Percentiles rank a stretch among this genome's conserved stretches.
phyloP scores from a whole-genome alignment of 2,113 vertebrate genomes.

The Malurus elegans region DNA sequence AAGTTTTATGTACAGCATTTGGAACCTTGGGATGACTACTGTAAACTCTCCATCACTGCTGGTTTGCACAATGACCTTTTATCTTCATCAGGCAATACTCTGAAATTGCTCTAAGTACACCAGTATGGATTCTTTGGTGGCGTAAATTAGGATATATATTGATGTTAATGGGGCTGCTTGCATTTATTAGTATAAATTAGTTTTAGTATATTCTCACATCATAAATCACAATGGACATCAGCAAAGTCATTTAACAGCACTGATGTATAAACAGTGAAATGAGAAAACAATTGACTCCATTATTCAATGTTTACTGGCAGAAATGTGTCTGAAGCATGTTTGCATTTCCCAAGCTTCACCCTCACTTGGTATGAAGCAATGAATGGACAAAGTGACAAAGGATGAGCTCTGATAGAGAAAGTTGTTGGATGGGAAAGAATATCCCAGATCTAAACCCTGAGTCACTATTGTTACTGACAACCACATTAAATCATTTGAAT shows the following conservation, averaged over 20 bases:
- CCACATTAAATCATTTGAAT: background rate
- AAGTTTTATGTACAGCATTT: constrained; percentile 29
- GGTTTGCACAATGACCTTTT: constrained; percentile 27
- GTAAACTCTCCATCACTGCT: constrained; percentile 6
- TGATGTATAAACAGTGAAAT: constrained; percentile 5
- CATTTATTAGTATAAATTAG: constrained; percentile 19
- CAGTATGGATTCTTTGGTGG: background rate
- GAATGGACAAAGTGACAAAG: background rate
- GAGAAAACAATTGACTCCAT: background rate
- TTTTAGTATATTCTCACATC: background rate
- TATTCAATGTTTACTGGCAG: background rate
- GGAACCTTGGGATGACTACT: background rate
- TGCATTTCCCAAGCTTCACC: background rate
- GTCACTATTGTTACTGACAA: background rate
- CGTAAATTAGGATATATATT: background rate
- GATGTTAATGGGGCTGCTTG: constrained; percentile 15
- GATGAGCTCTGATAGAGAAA: background rate
- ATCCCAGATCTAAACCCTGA: background rate
- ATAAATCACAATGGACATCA: background rate
- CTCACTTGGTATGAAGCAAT: background rate
- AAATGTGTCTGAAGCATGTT: background rate
- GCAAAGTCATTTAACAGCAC: background rate
- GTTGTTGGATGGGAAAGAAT: background rate
- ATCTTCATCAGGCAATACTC: constrained; percentile 12
- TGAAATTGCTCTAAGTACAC: background rate